A percentile compares a stretch with the other conserved stretches of the same genome.
Conservation (phyloP, 2,113 vertebrate genomes). For the Stegastes partitus region DNA sequence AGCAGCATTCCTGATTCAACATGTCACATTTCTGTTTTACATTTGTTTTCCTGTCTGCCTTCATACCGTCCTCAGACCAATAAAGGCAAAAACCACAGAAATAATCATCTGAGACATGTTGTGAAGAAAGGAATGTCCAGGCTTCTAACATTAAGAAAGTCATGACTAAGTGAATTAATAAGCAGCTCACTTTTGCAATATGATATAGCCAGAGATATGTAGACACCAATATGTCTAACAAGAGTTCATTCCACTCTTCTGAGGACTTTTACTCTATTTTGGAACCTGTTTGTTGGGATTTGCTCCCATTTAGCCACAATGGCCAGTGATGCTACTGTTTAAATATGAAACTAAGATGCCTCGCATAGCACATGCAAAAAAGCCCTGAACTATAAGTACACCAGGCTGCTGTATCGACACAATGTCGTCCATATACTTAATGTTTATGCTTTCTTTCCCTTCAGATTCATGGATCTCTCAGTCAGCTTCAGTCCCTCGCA, state of each 20-base stretch:
- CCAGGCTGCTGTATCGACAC: too few species aligned
- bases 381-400: too few species aligned
- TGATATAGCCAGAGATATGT: neutral
- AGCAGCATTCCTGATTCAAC: neutral
- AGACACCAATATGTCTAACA: neutral
- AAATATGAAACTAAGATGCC: too few species aligned
- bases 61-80: neutral
- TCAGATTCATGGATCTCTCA: slow-evolving; percentile 98
- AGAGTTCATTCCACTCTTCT: neutral
- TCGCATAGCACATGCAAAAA: too few species aligned
- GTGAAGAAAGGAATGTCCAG: neutral
- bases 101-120: neutral
- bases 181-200: neutral
- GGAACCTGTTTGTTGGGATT: neutral
- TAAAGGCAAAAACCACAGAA: neutral
- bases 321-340: too few species aligned
- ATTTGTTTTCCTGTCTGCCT: neutral
- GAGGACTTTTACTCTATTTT: neutral
- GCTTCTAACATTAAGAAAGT: neutral
- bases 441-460: neutral
- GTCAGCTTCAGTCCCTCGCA: slow-evolving; percentile 96
- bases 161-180: neutral
- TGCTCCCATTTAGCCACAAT: neutral
- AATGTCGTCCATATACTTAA: neutral
- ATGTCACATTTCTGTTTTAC: neutral